These are phyloP conservation scores for Limnephilus marmoratus DNA, from an alignment of 2,888 invertebrate species.

Conservation along the genomic window DNA sequence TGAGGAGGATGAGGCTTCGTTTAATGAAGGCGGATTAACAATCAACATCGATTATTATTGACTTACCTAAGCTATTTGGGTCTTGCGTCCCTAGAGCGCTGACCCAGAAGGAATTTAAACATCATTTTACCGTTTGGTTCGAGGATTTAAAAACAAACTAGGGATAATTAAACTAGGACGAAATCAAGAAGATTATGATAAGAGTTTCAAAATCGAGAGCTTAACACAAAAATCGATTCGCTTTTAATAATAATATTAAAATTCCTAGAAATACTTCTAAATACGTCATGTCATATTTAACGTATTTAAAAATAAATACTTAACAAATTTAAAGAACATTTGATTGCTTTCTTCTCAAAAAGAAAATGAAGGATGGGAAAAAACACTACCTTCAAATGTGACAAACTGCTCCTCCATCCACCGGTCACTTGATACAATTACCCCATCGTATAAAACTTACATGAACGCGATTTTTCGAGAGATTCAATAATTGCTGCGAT, in stretches of 20 bases:
- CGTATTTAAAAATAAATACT: too few species aligned
- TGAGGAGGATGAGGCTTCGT: not conserved
- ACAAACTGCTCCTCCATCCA: too few species aligned
- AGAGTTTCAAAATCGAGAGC: not conserved
- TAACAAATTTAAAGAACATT: too few species aligned
- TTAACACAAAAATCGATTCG: not conserved
- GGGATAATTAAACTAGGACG: not conserved
- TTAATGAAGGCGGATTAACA: slow-evolving; percentile 38
- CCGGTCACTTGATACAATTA: too few species aligned
- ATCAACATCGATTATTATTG: slow-evolving; percentile 16
- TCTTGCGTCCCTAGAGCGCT: not conserved
- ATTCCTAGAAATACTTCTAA: not conserved
- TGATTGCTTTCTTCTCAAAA: too few species aligned
- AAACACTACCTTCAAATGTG: too few species aligned
- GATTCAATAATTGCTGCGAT: too few species aligned
- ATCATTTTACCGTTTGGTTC: slow-evolving; percentile 20
- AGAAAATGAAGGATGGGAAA: too few species aligned
- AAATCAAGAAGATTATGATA: not conserved
- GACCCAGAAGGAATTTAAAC: slow-evolving; percentile 8
- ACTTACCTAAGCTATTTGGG: not conserved
- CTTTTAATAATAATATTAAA: not conserved
- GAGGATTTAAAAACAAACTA: not conserved
- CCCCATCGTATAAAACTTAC: too few species aligned
- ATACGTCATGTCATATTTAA: not conserved
- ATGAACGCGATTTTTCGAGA: too few species aligned